A percentile compares a stretch with the other conserved stretches of the same genome.
These are phyloP conservation scores for Holacanthella duospinosa DNA, from an alignment of 2,888 invertebrate genomes.

Conservation along the genomic window DNA sequence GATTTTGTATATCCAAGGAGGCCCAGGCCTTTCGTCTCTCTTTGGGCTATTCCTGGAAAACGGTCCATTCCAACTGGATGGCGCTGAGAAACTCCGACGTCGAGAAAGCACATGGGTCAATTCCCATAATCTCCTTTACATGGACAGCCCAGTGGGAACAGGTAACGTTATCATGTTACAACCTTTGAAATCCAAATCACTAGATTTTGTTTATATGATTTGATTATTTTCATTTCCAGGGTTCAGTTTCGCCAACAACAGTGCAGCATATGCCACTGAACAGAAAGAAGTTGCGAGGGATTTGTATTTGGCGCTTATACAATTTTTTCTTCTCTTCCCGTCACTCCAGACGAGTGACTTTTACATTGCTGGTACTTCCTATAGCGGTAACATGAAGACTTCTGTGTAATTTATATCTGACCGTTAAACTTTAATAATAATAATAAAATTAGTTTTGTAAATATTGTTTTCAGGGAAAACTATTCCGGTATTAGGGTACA, in stretches of 20 bases:
- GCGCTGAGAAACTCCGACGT: slow-evolving; percentile 43
- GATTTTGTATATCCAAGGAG: slow-evolving; percentile 8
- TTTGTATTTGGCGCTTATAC: slow-evolving; percentile 5
- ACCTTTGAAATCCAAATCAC: too few relatives aligned
- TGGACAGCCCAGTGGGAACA: slow-evolving; percentile 86
- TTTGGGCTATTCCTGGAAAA: slow-evolving; percentile 7
- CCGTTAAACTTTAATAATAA: too few relatives aligned
- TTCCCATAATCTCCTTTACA: slow-evolving; percentile 68
- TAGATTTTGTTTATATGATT: too few relatives aligned
- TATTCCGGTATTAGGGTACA: slow-evolving; percentile 3
- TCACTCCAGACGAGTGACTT: not conserved
- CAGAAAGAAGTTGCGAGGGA: slow-evolving; percentile 5
- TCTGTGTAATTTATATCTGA: too few relatives aligned
- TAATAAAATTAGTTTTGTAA: not conserved
- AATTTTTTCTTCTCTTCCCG: slow-evolving; percentile 10
- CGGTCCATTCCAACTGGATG: slow-evolving; percentile 38
- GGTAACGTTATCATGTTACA: too few relatives aligned
- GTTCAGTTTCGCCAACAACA: slow-evolving; percentile 11
- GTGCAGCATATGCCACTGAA: slow-evolving; percentile 4
- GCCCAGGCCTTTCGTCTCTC: slow-evolving; percentile 4
- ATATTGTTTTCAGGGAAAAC: slow-evolving; percentile 7
- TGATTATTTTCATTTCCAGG: not conserved
- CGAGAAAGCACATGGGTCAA: slow-evolving; percentile 69
- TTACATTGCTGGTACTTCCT: slow-evolving; percentile 6
- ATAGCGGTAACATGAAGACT: not conserved